Percentiles rank a stretch among this genome's conserved stretches.
Evolutionary conservation across 2,888 invertebrate genomes (phyloP).

Genomic region (Dasysyrphus albostriatus): DNA sequence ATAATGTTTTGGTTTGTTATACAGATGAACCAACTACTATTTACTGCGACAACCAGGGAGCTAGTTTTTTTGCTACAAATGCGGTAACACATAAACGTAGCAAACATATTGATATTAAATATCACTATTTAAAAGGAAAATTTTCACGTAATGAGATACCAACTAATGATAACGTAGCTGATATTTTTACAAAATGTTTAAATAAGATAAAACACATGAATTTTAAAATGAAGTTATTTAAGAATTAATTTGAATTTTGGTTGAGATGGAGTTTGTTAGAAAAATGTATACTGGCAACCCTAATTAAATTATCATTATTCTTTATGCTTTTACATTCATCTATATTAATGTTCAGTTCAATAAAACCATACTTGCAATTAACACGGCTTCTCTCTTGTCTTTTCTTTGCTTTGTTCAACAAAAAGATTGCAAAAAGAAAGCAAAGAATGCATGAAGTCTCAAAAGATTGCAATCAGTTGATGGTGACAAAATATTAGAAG

Average conservation of each 20-base stretch:
- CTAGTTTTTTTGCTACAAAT: not conserved
- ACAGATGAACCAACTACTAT: slow-evolving; percentile 23
- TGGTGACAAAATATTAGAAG: too few relatives aligned
- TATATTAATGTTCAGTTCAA: too few relatives aligned
- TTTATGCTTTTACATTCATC: too few relatives aligned
- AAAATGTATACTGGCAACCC: too few relatives aligned
- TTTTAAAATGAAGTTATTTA: not conserved
- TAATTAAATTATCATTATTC: too few relatives aligned
- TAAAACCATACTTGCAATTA: too few relatives aligned
- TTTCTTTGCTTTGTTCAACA: too few relatives aligned
- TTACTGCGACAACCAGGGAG: not conserved
- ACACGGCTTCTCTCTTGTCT: too few relatives aligned
- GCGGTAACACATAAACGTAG: not conserved
- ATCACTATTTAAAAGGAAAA: not conserved
- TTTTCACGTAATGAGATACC: not conserved
- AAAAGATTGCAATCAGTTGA: too few relatives aligned
- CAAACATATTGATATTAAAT: not conserved
- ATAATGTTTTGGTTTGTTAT: slow-evolving; percentile 53
- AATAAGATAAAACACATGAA: not conserved
- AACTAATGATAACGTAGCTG: not conserved
- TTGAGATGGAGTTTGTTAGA: too few relatives aligned
- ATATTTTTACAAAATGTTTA: not conserved
- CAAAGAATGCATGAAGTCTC: too few relatives aligned
- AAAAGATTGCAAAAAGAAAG: too few relatives aligned
- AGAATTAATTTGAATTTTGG: not conserved